phyloP scores from a whole-genome alignment of 2,888 invertebrate species.

The Furcula furcula region DNA sequence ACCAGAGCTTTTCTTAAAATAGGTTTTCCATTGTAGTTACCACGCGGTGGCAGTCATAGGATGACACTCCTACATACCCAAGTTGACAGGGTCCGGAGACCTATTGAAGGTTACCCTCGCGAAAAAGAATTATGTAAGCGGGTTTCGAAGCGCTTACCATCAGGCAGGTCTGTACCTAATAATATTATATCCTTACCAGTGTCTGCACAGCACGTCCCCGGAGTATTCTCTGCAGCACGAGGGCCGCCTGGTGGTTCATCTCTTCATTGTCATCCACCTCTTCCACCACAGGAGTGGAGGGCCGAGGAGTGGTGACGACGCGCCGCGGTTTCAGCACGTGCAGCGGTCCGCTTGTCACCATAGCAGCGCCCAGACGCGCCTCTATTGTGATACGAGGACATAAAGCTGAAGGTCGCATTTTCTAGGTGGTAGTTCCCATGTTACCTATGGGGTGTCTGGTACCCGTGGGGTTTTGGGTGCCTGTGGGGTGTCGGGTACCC shows the following conservation, averaged over 20 bases:
- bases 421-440: too few relatives aligned
- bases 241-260: slow-evolving; percentile 67
- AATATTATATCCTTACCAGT: slow-evolving; percentile 67
- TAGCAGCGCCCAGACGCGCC: slow-evolving; percentile 59
- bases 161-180: background rate
- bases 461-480: too few relatives aligned
- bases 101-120: too few relatives aligned
- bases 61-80: too few relatives aligned
- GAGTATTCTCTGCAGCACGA: slow-evolving; percentile 85
- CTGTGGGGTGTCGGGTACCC: too few relatives aligned
- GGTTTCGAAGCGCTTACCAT: too few relatives aligned
- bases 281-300: slow-evolving; percentile 58
- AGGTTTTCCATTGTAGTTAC: too few relatives aligned
- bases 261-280: slow-evolving; percentile 47
- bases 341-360: slow-evolving; percentile 45
- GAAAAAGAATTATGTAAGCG: too few relatives aligned
- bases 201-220: slow-evolving; percentile 87
- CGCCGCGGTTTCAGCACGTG: slow-evolving; percentile 53
- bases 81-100: background rate
- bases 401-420: too few relatives aligned
- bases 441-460: too few relatives aligned
- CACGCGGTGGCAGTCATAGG: too few relatives aligned
- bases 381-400: slow-evolving; percentile 33
- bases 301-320: slow-evolving; percentile 33
- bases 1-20: too few relatives aligned